Base-by-base conservation (phyloP, 2,113 vertebrate genomes). In the Ochotona curzoniae region DNA sequence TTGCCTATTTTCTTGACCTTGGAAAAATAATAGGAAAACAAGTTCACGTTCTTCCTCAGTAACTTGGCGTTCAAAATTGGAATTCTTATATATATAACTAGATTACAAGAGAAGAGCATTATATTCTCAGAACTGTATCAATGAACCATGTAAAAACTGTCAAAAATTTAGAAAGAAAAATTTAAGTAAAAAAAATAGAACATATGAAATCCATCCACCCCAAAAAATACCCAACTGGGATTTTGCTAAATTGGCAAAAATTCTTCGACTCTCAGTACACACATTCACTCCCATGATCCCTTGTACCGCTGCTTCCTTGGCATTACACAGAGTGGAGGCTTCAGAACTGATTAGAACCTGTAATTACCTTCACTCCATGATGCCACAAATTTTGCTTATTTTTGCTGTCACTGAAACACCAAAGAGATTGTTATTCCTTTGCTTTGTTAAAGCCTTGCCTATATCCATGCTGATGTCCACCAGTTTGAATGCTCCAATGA, bases 1-100 rank as follows among this genome's bases (percentile, higher is more conserved):
- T 57, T 28, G 76, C 51, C 49, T 85, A 4, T 70, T 95, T 87
- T 71, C 60, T 49, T 75, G 47, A 18, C 28, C 85, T 94, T 81
- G 63, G 7, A 8, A 32, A 95, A 93, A 57, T 25, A 6, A 81
- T 8, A 76, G 38, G 28, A 71, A 92, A 81, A 63, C n/a, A 90
- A 82, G 9, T 73, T 17, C 54, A 78, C 13, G 63, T 74, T 84
- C 35, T 81, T 54, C 44, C 64, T 84, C 66, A 78, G 73, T 89
- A 63, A 80, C 57, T 28, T 76, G 8, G 7, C 57, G 5, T 47
- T 88, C 38, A 90, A 91, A 82, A 82, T 35, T 21, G 60, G 57
- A 92, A 28, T 89, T 69, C 54, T 57, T 57, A 17, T 57, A 57
- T 15, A 17, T 57, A 15, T 57, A 57, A 57, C 17, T 17, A n/a